These are phyloP conservation scores for Melanotaenia nigrans DNA, from an alignment of 2,797 vertebrate species.

Conservation along the genomic window DNA sequence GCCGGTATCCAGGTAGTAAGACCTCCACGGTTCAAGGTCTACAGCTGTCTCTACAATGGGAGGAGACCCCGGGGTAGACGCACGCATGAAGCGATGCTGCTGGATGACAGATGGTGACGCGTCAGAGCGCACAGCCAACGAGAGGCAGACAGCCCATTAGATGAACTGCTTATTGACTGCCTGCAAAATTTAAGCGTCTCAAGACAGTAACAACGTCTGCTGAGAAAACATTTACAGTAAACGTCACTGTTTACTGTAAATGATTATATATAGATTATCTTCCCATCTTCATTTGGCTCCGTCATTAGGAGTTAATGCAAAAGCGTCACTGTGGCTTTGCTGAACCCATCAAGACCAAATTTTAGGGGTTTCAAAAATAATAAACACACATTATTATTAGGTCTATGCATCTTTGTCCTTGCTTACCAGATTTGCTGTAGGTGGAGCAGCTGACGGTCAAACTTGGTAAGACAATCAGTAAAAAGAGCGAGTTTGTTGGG, in stretches of 20 bases:
- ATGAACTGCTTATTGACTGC: conserved; percentile 18
- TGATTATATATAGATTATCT: not conserved
- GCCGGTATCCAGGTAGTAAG: conserved; percentile 49
- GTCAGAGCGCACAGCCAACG: conserved; percentile 73
- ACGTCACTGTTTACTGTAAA: not conserved
- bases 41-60: conserved; percentile 73
- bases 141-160: conserved; percentile 31
- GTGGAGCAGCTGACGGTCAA: not conserved
- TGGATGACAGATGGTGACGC: conserved; percentile 77
- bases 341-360: not conserved
- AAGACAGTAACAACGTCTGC: not conserved
- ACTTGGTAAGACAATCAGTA: not conserved
- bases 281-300: not conserved
- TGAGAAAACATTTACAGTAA: conserved; percentile 1
- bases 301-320: too few relatives aligned
- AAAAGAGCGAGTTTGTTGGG: not conserved
- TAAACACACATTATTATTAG: not conserved
- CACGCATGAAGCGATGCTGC: conserved; percentile 51
- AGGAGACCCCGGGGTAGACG: conserved; percentile 56
- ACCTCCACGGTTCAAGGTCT: conserved; percentile 56
- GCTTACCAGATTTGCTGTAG: not conserved
- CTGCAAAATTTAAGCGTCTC: not conserved
- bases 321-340: not conserved
- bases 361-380: not conserved
- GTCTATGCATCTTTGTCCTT: not conserved